Conservation (phyloP, 2,888 invertebrate genomes). For the Abrostola tripartita region DNA sequence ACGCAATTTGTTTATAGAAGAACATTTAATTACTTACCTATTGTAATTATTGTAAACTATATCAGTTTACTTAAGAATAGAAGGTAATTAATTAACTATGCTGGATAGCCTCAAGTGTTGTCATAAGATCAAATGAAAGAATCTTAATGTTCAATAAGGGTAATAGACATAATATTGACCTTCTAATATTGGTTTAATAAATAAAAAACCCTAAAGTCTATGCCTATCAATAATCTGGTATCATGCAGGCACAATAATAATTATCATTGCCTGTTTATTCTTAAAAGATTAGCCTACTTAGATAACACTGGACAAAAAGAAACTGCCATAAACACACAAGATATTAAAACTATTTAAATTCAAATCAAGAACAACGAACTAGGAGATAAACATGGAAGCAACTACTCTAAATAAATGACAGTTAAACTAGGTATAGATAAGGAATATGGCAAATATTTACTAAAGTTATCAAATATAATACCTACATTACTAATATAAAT, state of each 20-base stretch:
- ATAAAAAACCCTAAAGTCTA: no score
- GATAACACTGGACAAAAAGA: not conserved
- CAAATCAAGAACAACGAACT: slow-evolving; percentile 17
- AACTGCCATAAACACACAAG: not conserved
- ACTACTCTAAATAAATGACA: not conserved
- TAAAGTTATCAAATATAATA: not conserved
- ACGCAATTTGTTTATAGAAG: no score
- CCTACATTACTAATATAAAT: not conserved
- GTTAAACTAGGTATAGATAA: slow-evolving; percentile 6
- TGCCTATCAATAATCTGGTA: not conserved
- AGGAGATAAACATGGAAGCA: not conserved
- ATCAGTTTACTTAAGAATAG: no score
- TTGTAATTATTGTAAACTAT: no score
- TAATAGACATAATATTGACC: no score
- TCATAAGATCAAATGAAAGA: no score
- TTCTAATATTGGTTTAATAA: no score
- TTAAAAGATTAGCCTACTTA: not conserved
- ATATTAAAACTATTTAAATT: slow-evolving; percentile 7
- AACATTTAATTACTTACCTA: no score
- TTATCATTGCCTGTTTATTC: not conserved
- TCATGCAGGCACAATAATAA: not conserved
- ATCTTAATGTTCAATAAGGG: no score
- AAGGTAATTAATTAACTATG: no score
- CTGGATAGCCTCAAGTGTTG: no score
- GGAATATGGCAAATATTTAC: slow-evolving; percentile 1